Percentiles rank a stretch among this genome's conserved stretches.
These are phyloP conservation scores for Eupsilia transversa DNA, from an alignment of 2,888 invertebrate genomes.

Conservation along the genomic window DNA sequence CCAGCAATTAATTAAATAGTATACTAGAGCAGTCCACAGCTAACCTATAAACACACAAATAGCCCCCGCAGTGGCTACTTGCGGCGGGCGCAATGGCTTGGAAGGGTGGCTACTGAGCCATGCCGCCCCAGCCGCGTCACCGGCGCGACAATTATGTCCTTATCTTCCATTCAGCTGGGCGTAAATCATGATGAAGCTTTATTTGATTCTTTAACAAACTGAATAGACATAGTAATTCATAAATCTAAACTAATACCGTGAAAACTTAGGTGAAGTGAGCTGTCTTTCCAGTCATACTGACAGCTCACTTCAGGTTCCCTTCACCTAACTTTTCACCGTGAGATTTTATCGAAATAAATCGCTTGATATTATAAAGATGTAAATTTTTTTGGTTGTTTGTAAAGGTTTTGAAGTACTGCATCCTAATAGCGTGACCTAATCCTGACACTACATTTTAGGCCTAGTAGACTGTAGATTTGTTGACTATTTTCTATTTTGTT, in stretches of 20 bases:
- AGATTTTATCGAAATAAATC: no score
- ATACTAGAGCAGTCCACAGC: neutral
- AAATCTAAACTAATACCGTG: neutral
- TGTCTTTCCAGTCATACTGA: no score
- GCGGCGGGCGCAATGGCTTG: conserved; percentile 40
- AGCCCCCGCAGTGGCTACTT: conserved; percentile 39
- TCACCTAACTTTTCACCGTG: no score
- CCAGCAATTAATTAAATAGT: conserved; percentile 36
- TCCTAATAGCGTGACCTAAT: no score
- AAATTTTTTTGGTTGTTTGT: no score
- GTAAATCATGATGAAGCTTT: conserved; percentile 45
- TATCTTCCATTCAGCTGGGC: conserved; percentile 54
- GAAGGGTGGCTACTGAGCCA: conserved; percentile 57
- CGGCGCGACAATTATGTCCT: conserved; percentile 40
- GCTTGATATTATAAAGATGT: no score
- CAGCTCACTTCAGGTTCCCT: no score
- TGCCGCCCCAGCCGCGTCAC: conserved; percentile 39
- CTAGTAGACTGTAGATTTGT: no score
- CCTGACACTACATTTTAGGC: no score
- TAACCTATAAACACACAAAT: conserved; percentile 51
- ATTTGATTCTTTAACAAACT: conserved; percentile 42
- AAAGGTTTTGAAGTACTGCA: no score
- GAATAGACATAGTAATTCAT: neutral
- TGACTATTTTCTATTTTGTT: no score
- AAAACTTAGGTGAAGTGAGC: no score